A percentile compares a stretch with the other conserved stretches of the same genome.
These are phyloP conservation scores for Diaphora mendica DNA, from an alignment of 2,888 invertebrate species.

Conservation along the genomic window DNA sequence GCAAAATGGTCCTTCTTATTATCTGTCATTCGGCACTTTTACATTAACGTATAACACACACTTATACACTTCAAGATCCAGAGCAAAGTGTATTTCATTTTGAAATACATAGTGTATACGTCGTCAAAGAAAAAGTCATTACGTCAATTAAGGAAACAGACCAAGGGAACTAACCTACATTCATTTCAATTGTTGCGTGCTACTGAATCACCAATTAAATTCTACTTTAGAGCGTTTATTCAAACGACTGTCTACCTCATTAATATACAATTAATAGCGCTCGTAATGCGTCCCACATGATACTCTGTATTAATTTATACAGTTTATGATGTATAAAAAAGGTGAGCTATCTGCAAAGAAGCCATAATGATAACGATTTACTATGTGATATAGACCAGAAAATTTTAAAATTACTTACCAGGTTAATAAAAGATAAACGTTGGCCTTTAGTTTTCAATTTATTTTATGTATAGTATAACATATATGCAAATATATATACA, in stretches of 20 bases:
- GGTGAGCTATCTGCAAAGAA: background rate
- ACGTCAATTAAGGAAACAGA: constrained; percentile 54
- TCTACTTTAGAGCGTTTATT: constrained; percentile 69
- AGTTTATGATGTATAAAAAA: background rate
- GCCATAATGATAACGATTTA: background rate
- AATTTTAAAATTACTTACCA: too few species aligned
- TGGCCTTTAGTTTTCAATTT: too few species aligned
- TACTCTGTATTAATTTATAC: constrained; percentile 38
- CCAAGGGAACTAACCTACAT: constrained; percentile 64
- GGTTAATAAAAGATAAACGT: too few species aligned
- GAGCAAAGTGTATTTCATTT: background rate
- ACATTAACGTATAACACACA: background rate
- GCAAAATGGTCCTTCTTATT: background rate
- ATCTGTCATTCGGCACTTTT: background rate
- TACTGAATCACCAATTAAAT: constrained; percentile 78
- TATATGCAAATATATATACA: too few species aligned
- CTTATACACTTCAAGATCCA: background rate
- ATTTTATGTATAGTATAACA: too few species aligned
- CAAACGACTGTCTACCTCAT: constrained; percentile 58
- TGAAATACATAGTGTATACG: background rate
- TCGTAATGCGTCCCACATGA: constrained; percentile 48
- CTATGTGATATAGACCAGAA: background rate
- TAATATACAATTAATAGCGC: constrained; percentile 64
- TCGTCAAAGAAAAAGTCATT: constrained; percentile 25
- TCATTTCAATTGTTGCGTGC: constrained; percentile 69